Base-by-base conservation (phyloP, 2,888 invertebrate genomes). In the Colletes collaris region DNA sequence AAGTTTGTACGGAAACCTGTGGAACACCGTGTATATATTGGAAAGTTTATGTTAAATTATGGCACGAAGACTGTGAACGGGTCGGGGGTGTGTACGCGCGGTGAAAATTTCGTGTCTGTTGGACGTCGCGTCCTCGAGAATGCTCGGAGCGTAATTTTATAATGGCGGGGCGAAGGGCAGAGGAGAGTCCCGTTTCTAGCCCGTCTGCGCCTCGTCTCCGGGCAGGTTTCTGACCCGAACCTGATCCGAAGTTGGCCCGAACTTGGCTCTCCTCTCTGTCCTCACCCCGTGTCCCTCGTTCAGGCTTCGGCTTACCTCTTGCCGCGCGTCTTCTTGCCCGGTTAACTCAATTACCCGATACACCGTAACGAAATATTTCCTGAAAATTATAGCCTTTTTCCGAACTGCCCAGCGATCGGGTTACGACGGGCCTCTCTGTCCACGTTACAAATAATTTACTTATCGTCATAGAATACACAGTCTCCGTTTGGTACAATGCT, bases 161-260 rank as follows among this genome's bases (percentile, higher is more conserved):
- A 78, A 79, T 67, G 62, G 44, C 11, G 19, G 58, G 58, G 5
- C 27, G 16, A 35, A 27, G 50, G n/a, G 65, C 11, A 6, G 52
- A 56, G 63, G 11, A 60, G 74, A 68, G 64, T 69, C 70, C 59
- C 81, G 70, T 80, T 71, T 80, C 81, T 80, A 80, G 60, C 76
- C 56, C 71, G 81, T 76, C 67, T 71, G 60, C 46, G 68, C 63
- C 65, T 40, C 67, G 81, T 81, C 76, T 76, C 71, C 58, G 60
- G 59, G 65, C 76, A 81, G 81, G 81, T 81, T 81, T 81, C 81
- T 81, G 81, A 67, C 76, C 81, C 70, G 81, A 81, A 81, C 81
- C 76, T 73, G 81, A 81, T 72, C 81, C 81, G 63, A 72, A 69
- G 60, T 58, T 64, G 68, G 62, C 69, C 69, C 63, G 76, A 69